These are phyloP conservation scores for Ericerus pela DNA, from an alignment of 1,140 invertebrate genomes.

Conservation along the genomic window DNA sequence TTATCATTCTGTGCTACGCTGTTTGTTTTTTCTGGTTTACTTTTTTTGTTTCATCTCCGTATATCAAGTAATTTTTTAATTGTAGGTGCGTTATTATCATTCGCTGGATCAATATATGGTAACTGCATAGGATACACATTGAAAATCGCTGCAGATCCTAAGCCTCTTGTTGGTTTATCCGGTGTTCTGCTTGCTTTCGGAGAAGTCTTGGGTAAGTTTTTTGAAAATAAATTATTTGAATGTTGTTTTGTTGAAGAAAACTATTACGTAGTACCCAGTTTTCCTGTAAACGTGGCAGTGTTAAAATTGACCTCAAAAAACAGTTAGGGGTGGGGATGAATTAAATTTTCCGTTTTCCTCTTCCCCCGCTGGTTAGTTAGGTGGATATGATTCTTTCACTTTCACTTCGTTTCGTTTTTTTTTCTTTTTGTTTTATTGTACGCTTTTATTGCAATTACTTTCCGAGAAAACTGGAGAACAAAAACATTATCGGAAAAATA, in stretches of 20 bases:
- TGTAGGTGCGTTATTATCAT: conserved; percentile 75
- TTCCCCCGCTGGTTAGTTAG: no score
- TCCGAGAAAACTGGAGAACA: no score
- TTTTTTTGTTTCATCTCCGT: background rate
- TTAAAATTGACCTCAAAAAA: no score
- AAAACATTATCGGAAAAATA: no score
- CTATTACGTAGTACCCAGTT: no score
- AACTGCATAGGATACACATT: conserved; percentile 70
- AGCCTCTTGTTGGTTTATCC: conserved; percentile 73
- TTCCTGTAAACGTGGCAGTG: no score
- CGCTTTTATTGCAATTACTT: no score
- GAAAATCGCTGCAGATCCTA: conserved; percentile 56
- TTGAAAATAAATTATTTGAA: background rate
- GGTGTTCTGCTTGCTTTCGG: conserved; percentile 87
- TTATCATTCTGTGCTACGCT: background rate
- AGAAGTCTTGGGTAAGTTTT: conserved; percentile 64
- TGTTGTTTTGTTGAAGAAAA: background rate
- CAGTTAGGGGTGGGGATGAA: no score
- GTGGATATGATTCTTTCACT: no score
- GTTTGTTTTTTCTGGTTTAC: background rate
- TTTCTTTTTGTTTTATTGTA: no score
- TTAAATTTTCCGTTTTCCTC: no score
- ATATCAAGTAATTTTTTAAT: conserved; percentile 17
- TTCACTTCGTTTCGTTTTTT: no score
- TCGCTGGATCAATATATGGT: conserved; percentile 92